Evolutionary conservation across 1,140 invertebrate genomes (phyloP).

Genomic region (Limonius californicus): DNA sequence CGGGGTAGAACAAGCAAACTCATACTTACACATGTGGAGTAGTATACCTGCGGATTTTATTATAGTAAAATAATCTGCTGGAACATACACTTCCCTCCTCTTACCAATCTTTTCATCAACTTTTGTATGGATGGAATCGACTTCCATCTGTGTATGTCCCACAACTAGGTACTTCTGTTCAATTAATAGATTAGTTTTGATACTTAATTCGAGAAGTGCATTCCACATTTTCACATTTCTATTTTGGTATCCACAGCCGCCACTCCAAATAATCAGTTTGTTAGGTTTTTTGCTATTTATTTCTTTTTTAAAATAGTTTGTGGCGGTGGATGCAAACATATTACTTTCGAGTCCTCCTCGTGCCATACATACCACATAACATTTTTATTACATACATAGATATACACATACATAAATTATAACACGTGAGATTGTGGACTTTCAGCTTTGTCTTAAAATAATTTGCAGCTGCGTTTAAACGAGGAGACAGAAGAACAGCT

Average conservation of each 20-base stretch:
- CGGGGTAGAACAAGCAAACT: too few relatives aligned
- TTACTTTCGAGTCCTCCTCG: slow-evolving; percentile 16
- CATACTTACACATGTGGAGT: too few relatives aligned
- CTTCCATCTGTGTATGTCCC: slow-evolving; percentile 22
- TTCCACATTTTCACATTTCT: slow-evolving; percentile 33
- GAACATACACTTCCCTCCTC: slow-evolving; percentile 13
- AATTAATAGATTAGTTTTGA: slow-evolving; percentile 18
- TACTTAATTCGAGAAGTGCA: slow-evolving; percentile 29
- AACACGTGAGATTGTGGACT: slow-evolving; percentile 40
- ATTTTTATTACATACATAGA: slow-evolving; percentile 15
- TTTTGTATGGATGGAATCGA: slow-evolving; percentile 7
- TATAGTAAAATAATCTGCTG: slow-evolving; percentile 19
- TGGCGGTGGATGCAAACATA: slow-evolving; percentile 15
- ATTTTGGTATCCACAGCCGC: slow-evolving; percentile 27
- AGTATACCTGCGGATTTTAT: slow-evolving; percentile 18
- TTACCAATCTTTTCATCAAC: slow-evolving; percentile 10
- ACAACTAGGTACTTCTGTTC: slow-evolving; percentile 14
- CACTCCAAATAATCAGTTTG: slow-evolving; percentile 23
- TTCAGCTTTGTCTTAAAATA: slow-evolving; percentile 44
- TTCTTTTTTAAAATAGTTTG: slow-evolving; percentile 1
- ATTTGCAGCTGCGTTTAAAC: slow-evolving; percentile 32
- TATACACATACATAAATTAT: too few relatives aligned
- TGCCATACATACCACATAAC: slow-evolving; percentile 20
- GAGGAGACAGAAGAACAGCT: slow-evolving; percentile 35
- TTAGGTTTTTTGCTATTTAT: background rate